Evolutionary conservation across 2,113 vertebrate genomes (phyloP).

Genomic region (zebrafish (Danio rerio)): DNA sequence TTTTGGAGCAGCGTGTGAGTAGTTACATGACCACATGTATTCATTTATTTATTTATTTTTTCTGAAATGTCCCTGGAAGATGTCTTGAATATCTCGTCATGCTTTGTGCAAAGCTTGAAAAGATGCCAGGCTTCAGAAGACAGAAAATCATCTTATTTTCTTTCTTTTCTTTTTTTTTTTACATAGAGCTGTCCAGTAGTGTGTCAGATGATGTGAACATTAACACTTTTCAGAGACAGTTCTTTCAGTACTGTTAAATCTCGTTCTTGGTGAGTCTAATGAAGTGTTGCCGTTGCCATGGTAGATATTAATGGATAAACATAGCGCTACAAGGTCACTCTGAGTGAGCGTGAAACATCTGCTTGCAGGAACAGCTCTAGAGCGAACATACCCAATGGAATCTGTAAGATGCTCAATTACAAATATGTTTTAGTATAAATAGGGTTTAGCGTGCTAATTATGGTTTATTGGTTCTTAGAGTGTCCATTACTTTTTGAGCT

Average conservation of each 20-base stretch:
- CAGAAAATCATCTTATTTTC: not conserved
- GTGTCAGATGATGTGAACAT: not conserved
- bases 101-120: not conserved
- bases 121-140: not conserved
- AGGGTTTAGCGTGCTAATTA: too few relatives aligned
- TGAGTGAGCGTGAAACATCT: constrained; percentile 28
- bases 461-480: too few relatives aligned
- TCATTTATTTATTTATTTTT: not conserved
- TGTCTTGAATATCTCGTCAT: not conserved
- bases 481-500: too few relatives aligned
- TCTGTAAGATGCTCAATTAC: constrained; percentile 6
- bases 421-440: too few relatives aligned
- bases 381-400: constrained; percentile 19
- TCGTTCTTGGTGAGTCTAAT: not conserved
- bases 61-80: not conserved
- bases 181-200: not conserved
- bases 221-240: constrained; percentile 29
- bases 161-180: not conserved
- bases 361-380: constrained; percentile 40
- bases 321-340: constrained; percentile 43
- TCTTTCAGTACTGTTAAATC: constrained; percentile 19
- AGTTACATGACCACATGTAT: not conserved
- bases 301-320: constrained; percentile 56
- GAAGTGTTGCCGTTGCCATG: constrained; percentile 66
- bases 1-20: not conserved